These are phyloP conservation scores for Malurus alboscapulatus DNA, from an alignment of 2,113 vertebrate species.

Conservation along the genomic window DNA sequence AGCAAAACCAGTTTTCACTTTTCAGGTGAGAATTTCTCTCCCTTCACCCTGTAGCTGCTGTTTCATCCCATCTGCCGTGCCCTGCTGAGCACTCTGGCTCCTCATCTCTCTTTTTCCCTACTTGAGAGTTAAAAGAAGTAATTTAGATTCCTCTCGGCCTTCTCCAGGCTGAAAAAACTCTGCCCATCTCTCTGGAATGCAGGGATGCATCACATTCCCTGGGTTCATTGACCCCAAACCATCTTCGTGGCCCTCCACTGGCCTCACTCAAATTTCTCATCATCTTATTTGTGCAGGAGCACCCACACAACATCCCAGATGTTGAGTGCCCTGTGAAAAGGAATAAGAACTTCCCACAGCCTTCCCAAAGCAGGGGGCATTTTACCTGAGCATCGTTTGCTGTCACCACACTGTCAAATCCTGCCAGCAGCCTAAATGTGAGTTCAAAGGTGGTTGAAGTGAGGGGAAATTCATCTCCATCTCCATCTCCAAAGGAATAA, in stretches of 20 bases:
- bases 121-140: neutral
- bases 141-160: neutral
- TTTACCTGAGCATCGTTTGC: neutral
- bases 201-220: neutral
- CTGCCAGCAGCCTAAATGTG: neutral
- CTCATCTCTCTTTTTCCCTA: neutral
- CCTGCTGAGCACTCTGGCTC: neutral
- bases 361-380: neutral
- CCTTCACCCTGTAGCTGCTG: neutral
- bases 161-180: neutral
- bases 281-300: neutral
- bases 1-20: neutral
- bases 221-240: neutral
- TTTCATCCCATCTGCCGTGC: neutral
- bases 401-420: neutral
- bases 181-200: neutral
- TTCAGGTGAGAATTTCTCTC: neutral
- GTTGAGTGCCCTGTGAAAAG: neutral
- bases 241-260: neutral
- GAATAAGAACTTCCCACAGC: neutral
- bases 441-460: neutral
- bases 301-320: neutral
- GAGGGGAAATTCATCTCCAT: neutral
- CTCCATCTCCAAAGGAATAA: neutral
- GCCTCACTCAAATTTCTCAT: neutral